A percentile compares a stretch with the other conserved stretches of the same genome.
Evolutionary conservation across 2,888 invertebrate genomes (phyloP).

Genomic region (Acrobasis suavella): DNA sequence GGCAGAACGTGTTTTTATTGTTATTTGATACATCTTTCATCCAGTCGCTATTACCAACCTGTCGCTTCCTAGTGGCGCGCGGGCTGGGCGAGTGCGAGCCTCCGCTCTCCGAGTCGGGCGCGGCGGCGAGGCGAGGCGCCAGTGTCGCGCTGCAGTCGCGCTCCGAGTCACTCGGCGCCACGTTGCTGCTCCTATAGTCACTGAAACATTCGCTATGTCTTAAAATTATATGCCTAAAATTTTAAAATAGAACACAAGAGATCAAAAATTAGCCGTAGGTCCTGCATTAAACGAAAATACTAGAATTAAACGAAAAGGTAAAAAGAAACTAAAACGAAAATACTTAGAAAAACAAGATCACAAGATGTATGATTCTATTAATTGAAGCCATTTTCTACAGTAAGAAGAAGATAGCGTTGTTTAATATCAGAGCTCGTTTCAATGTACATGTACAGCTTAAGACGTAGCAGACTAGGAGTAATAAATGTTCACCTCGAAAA

Average conservation of each 20-base stretch:
- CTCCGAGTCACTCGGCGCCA: slow-evolving; percentile 95
- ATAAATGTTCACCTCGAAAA: slow-evolving; percentile 90
- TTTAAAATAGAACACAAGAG: too few relatives aligned
- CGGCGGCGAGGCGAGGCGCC: slow-evolving; percentile 80
- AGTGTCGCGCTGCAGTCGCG: slow-evolving; percentile 88
- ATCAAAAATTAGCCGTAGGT: too few relatives aligned
- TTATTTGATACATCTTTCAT: too few relatives aligned
- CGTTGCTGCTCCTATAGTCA: slow-evolving; percentile 95
- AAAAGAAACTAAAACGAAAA: too few relatives aligned
- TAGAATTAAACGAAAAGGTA: too few relatives aligned
- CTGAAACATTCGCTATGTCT: slow-evolving; percentile 80
- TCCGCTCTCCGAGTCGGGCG: slow-evolving; percentile 92
- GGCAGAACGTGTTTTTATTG: too few relatives aligned
- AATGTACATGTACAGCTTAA: not conserved
- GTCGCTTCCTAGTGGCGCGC: slow-evolving; percentile 89
- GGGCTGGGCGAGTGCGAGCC: slow-evolving; percentile 94
- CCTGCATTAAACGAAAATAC: too few relatives aligned
- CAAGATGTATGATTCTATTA: too few relatives aligned
- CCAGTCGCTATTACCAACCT: slow-evolving; percentile 68
- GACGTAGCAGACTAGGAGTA: slow-evolving; percentile 32
- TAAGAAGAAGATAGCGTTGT: not conserved
- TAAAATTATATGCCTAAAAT: too few relatives aligned
- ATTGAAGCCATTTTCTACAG: not conserved
- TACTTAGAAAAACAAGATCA: too few relatives aligned
- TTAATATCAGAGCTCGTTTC: too few relatives aligned